Evolutionary conservation across 2,888 invertebrate genomes (phyloP), one percentile per base, ranked within the genome.

Genomic region (Entomobrya proxima): DNA sequence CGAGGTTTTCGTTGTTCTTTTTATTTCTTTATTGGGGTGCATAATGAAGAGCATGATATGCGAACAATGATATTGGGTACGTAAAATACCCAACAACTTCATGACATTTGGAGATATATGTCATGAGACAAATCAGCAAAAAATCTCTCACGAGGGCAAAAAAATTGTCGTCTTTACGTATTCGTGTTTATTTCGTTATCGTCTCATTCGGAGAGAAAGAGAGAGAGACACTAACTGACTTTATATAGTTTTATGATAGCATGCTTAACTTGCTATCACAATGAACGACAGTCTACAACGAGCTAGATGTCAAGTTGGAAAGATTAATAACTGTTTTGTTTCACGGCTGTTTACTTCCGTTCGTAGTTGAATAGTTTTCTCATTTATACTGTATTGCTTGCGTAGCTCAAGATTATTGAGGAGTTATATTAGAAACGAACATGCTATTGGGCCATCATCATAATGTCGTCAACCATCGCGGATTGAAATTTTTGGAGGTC

Each of bases 261-360:
- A 52, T 37, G 64, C 44, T 64, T 76, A 76, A 69, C 74, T 50
- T 74, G 47, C 77, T 52, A 86, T 86, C 80, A 86, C 80, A 86
- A 86, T 86, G 85, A 86, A 86, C 85, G 81, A 81, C 85, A 86
- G 61, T 74, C 67, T 86, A 81, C 85, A 86, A 86, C 85, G 80
- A 86, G 85, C 85, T 80, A 80, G 80, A 86, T 85, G 87, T 87
- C 87, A 87, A 87, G 83, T 84, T 83, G 83, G 77, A 81, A 86
- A 89, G 89, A 89, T 89, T 89, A 89, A 89, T 89, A 88, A 87
- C 88, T 89, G 89, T 88, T 88, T 88, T 88, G 87, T 88, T 89
- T 89, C 88, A 86, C 88, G 80, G 80, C 69, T 86, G 80, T 82
- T 86, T 86, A 86, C 86, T 82, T 82, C 82, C 86, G 78, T 85